A percentile compares a stretch with the other conserved stretches of the same genome.
Conservation (phyloP, 2,797 vertebrate species). For the Eidolon dupreanum region DNA sequence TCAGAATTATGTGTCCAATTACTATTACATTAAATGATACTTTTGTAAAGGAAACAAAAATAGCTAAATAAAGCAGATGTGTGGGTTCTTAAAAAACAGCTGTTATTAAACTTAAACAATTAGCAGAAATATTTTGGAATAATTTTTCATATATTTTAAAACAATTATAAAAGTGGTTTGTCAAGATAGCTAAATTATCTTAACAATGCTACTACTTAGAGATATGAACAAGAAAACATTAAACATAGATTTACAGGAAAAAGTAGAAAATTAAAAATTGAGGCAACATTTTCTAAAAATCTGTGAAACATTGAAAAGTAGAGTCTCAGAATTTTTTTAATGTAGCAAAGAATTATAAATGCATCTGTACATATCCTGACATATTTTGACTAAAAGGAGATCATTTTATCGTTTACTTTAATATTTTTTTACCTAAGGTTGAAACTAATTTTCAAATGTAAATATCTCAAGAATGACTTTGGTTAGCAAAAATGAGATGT, state of each 20-base stretch:
- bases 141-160: background rate
- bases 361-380: background rate
- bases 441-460: slow-evolving; percentile 17
- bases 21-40: slow-evolving; percentile 32
- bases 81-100: background rate
- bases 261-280: background rate
- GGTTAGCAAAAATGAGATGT: background rate
- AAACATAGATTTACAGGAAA: background rate
- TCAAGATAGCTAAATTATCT: background rate
- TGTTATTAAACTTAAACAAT: slow-evolving; percentile 51
- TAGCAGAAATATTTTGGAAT: background rate
- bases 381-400: background rate
- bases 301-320: background rate
- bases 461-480: slow-evolving; percentile 44
- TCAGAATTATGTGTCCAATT: slow-evolving; percentile 49
- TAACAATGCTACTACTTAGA: background rate
- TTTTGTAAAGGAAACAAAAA: background rate
- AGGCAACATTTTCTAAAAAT: background rate
- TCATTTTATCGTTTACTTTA: background rate
- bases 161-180: background rate
- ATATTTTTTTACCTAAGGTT: background rate
- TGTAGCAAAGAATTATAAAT: background rate
- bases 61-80: slow-evolving; percentile 33
- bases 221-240: background rate
- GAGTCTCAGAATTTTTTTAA: background rate